These are phyloP conservation scores for Myzus persicae DNA, from an alignment of 1,140 invertebrate genomes.

Conservation along the genomic window DNA sequence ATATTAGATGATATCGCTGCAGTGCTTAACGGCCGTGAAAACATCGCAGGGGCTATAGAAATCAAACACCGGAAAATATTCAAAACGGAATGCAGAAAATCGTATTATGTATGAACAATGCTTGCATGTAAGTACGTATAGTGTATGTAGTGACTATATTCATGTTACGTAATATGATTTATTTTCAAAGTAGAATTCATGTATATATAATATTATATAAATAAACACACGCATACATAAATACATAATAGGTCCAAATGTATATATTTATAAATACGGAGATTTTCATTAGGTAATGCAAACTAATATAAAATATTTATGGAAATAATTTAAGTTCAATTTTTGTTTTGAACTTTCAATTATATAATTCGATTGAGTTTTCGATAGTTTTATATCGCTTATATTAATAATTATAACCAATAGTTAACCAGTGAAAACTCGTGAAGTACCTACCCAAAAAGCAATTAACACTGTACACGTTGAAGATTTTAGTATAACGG, in stretches of 20 bases:
- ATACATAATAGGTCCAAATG: not conserved
- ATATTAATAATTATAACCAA: too few species aligned
- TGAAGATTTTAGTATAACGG: too few species aligned
- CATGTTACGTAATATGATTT: not conserved
- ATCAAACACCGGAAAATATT: slow-evolving; percentile 12
- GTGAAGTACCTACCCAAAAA: too few species aligned
- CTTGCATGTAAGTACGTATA: not conserved
- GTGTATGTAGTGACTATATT: not conserved
- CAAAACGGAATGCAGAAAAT: not conserved
- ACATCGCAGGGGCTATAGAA: not conserved
- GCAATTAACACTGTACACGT: too few species aligned
- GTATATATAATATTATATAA: not conserved
- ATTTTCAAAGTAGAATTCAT: not conserved
- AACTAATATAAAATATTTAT: too few species aligned
- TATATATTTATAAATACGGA: not conserved
- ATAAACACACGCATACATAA: not conserved
- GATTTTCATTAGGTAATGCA: too few species aligned
- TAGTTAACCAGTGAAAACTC: too few species aligned
- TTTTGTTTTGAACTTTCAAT: too few species aligned
- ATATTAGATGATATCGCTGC: not conserved
- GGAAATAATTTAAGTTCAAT: too few species aligned
- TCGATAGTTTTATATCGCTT: too few species aligned
- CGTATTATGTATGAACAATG: not conserved
- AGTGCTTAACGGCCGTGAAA: not conserved
- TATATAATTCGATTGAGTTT: too few species aligned